Conservation (phyloP, 2,888 invertebrate species). For the Saturnia japonica region DNA sequence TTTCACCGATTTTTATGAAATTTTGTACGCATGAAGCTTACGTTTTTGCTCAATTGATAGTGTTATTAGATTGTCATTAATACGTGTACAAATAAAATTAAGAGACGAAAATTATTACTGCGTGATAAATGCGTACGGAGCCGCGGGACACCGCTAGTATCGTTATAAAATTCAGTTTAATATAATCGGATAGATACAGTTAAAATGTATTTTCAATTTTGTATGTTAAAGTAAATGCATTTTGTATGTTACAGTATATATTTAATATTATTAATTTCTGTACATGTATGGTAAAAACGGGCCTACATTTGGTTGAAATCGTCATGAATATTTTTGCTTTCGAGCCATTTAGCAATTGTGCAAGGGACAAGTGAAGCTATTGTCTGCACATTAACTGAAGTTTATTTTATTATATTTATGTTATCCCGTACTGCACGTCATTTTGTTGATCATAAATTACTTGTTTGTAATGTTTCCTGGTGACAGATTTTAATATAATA, state of each 20-base stretch:
- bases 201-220: not conserved
- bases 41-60: no score
- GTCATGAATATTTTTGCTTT: conserved; percentile 49
- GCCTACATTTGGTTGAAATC: conserved; percentile 51
- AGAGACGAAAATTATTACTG: no score
- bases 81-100: no score
- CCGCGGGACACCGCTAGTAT: no score
- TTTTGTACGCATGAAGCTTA: no score
- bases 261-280: conserved; percentile 6
- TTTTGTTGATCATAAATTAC: conserved; percentile 33
- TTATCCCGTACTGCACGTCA: conserved; percentile 39
- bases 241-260: not conserved
- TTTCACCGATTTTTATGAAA: no score
- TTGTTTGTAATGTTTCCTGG: not conserved
- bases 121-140: no score
- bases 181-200: no score
- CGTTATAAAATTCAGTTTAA: no score
- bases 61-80: no score
- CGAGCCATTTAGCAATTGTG: conserved; percentile 65
- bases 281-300: conserved; percentile 26
- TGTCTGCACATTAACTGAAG: conserved; percentile 60
- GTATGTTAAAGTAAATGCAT: no score
- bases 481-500: not conserved
- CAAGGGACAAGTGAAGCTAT: conserved; percentile 66
- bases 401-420: conserved; percentile 52